Evolutionary conservation across 2,888 invertebrate genomes (phyloP).

Genomic region (Ochropleura leucogaster): DNA sequence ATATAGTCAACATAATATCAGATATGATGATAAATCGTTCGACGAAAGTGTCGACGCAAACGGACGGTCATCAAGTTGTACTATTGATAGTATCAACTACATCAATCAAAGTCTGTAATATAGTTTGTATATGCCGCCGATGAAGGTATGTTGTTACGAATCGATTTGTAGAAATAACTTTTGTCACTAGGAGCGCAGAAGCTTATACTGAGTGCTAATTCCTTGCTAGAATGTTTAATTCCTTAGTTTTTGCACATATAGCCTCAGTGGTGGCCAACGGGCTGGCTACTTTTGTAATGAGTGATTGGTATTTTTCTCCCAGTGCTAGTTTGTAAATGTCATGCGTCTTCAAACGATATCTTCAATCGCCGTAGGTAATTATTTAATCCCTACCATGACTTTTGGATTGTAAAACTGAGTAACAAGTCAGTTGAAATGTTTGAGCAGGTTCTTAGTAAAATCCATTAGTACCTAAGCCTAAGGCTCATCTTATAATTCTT

Average conservation of each 20-base stretch:
- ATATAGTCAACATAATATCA: conserved; percentile 17
- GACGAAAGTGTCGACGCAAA: conserved; percentile 22
- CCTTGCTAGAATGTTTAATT: background rate
- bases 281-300: background rate
- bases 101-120: conserved; percentile 50
- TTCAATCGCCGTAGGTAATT: background rate
- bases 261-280: background rate
- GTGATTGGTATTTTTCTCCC: background rate
- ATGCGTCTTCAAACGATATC: background rate
- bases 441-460: background rate
- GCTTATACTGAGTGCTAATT: background rate
- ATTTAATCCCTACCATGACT: background rate
- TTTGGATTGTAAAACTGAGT: background rate
- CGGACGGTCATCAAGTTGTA: conserved; percentile 33
- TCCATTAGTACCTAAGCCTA: background rate
- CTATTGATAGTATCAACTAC: conserved; percentile 28
- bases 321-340: background rate
- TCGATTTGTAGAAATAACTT: conserved; percentile 35
- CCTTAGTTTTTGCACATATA: background rate
- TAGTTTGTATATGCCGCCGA: conserved; percentile 9
- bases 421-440: background rate
- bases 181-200: background rate
- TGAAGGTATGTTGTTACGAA: conserved; percentile 19
- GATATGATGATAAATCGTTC: conserved; percentile 45
- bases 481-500: background rate